Conservation (phyloP, 1,140 invertebrate species). For the Heterodera carotae region DNA sequence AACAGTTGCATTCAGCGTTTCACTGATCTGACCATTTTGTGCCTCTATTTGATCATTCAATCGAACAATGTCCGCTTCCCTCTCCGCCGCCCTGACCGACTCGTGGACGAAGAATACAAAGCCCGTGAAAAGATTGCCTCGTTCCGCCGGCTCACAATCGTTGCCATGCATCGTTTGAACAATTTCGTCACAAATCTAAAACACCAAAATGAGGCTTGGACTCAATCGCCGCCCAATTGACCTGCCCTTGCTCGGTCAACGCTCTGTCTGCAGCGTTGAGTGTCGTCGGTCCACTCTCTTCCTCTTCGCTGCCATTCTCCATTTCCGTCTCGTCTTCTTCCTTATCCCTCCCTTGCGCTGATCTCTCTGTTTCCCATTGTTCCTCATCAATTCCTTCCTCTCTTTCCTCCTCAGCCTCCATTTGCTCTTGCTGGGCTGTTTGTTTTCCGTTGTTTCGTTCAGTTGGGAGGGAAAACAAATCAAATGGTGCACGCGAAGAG, state of each 20-base stretch:
- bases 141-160: constrained; percentile 11
- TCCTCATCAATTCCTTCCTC: constrained; percentile 6
- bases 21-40: constrained; percentile 28
- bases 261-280: not conserved
- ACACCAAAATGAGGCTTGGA: too few relatives aligned
- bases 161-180: not conserved
- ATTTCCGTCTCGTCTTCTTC: not conserved
- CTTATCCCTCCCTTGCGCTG: not conserved
- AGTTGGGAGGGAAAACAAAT: constrained; percentile 29
- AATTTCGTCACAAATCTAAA: constrained; percentile 15
- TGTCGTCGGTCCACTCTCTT: not conserved
- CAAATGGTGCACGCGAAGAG: constrained; percentile 23
- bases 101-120: constrained; percentile 31
- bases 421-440: not conserved
- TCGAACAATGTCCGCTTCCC: not conserved
- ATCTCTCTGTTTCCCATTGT: not conserved
- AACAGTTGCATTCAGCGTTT: constrained; percentile 24
- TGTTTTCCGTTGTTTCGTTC: constrained; percentile 14
- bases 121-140: constrained; percentile 25
- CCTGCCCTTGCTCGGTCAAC: not conserved
- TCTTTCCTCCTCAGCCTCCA: not conserved
- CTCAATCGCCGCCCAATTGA: too few relatives aligned
- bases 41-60: constrained; percentile 42
- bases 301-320: constrained; percentile 10
- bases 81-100: constrained; percentile 5